A percentile compares a stretch with the other conserved stretches of the same genome.
Conservation (phyloP, 2,888 invertebrate genomes). For the Scaptomyza reducta region DNA sequence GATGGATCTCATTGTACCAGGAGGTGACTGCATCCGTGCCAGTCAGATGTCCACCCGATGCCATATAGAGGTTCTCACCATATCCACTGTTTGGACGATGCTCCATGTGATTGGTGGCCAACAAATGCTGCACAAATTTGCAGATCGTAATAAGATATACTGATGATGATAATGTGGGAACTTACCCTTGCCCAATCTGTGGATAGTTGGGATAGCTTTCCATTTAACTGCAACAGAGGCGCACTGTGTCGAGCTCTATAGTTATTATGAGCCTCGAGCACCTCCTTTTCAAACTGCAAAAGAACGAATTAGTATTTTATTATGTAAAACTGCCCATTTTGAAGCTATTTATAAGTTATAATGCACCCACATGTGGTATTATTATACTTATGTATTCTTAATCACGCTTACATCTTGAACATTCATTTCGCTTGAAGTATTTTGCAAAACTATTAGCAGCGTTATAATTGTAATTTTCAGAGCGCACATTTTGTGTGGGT, state of each 20-base stretch:
- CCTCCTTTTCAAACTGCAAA: slow-evolving; percentile 88
- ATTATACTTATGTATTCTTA: neutral
- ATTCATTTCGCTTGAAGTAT: slow-evolving; percentile 32
- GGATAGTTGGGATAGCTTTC: slow-evolving; percentile 88
- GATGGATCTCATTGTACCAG: slow-evolving; percentile 91
- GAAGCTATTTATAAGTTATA: neutral
- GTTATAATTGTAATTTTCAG: neutral
- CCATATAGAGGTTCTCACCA: slow-evolving; percentile 93
- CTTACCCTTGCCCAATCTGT: slow-evolving; percentile 88
- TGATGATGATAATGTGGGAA: neutral
- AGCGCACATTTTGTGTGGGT: slow-evolving; percentile 9
- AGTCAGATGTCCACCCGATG: slow-evolving; percentile 88
- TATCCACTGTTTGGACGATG: slow-evolving; percentile 91
- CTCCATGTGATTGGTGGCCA: slow-evolving; percentile 87
- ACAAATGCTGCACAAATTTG: slow-evolving; percentile 77
- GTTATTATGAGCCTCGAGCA: slow-evolving; percentile 90
- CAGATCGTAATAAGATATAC: neutral
- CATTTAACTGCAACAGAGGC: slow-evolving; percentile 87
- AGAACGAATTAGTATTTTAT: neutral
- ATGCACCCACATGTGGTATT: slow-evolving; percentile 1
- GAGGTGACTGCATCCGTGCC: slow-evolving; percentile 90
- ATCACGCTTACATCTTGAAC: slow-evolving; percentile 31
- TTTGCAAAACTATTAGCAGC: neutral
- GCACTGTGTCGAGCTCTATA: slow-evolving; percentile 89
- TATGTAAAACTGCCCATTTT: neutral